These are phyloP conservation scores for Metallyticus violacea DNA, from an alignment of 2,888 invertebrate genomes.

Conservation along the genomic window DNA sequence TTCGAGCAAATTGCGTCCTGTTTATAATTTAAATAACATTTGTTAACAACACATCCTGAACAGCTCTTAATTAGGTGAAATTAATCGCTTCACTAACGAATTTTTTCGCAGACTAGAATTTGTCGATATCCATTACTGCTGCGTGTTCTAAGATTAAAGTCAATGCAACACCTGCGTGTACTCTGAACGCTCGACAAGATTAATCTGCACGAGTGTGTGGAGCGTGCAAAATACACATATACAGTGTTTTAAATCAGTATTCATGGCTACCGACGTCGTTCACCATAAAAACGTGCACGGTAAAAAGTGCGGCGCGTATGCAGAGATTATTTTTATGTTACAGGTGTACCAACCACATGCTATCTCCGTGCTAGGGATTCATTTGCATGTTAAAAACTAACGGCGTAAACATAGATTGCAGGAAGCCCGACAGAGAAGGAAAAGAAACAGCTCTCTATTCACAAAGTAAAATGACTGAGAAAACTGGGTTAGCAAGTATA, in stretches of 20 bases:
- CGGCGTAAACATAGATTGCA: too few relatives aligned
- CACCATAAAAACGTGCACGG: conserved; percentile 5
- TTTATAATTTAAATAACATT: too few relatives aligned
- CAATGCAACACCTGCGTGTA: neutral
- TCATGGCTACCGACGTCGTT: conserved; percentile 21
- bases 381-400: conserved; percentile 23
- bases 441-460: neutral
- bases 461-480: neutral
- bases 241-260: conserved; percentile 22
- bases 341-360: conserved; percentile 1
- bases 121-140: neutral
- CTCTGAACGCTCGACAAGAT: neutral
- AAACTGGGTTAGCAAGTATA: neutral
- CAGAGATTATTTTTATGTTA: conserved; percentile 19
- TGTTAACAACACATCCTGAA: too few relatives aligned
- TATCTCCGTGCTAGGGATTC: conserved; percentile 16
- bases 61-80: too few relatives aligned
- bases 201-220: neutral
- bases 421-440: neutral
- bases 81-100: too few relatives aligned
- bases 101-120: too few relatives aligned
- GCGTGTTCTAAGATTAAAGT: neutral
- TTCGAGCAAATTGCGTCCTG: too few relatives aligned
- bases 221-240: neutral
- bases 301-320: neutral